A percentile compares a stretch with the other conserved stretches of the same genome.
Conservation (phyloP, 1,140 invertebrate genomes). For the Cydia strobilella region DNA sequence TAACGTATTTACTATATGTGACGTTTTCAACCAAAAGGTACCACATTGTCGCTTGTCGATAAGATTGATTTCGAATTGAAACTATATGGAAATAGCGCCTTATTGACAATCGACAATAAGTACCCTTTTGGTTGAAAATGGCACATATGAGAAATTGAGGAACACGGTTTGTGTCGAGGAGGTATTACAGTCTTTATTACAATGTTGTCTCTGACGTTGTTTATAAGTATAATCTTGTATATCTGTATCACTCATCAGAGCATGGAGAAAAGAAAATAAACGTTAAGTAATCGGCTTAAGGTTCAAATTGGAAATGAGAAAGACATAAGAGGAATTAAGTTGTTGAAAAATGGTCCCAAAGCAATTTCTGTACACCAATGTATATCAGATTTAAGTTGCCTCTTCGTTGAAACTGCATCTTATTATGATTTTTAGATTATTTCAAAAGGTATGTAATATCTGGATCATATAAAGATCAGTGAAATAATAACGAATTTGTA, state of each 20-base stretch:
- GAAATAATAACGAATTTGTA: too few relatives aligned
- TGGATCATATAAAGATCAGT: too few relatives aligned
- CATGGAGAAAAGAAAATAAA: neutral
- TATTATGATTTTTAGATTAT: constrained; percentile 16
- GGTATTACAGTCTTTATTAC: neutral
- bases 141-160: too few relatives aligned
- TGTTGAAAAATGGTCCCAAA: constrained; percentile 21
- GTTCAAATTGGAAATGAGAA: neutral
- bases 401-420: neutral
- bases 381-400: neutral
- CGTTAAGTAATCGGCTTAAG: neutral
- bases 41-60: too few relatives aligned
- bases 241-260: constrained; percentile 5
- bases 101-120: too few relatives aligned
- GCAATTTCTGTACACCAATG: constrained; percentile 17
- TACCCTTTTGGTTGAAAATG: too few relatives aligned
- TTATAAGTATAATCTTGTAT: constrained; percentile 11
- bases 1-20: too few relatives aligned
- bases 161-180: neutral
- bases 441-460: neutral
- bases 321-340: neutral
- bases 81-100: too few relatives aligned
- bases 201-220: neutral
- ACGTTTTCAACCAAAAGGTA: too few relatives aligned
- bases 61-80: too few relatives aligned